These are phyloP conservation scores for Chironomus tentans DNA, from an alignment of 2,888 invertebrate genomes.

Conservation along the genomic window DNA sequence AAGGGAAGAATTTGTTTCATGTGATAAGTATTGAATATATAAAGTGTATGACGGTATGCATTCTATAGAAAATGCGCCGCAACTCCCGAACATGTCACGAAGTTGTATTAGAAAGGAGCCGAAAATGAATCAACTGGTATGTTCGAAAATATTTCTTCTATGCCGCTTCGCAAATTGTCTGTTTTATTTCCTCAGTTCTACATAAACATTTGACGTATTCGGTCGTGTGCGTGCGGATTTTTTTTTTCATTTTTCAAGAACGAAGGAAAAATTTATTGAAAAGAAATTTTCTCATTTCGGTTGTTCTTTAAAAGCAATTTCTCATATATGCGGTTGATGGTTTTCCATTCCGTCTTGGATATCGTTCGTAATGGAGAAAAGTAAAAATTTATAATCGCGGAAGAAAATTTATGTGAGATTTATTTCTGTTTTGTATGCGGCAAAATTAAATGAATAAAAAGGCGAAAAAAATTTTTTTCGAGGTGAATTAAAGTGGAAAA, in stretches of 20 bases:
- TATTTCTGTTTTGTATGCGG: too few relatives aligned
- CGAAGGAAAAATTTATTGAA: not conserved
- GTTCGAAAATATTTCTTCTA: constrained; percentile 12
- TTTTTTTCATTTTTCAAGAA: not conserved
- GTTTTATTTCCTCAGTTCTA: constrained; percentile 1
- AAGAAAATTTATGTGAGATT: too few relatives aligned
- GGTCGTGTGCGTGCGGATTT: constrained; percentile 13
- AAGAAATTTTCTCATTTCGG: not conserved
- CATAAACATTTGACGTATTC: constrained; percentile 2
- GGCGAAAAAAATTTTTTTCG: too few relatives aligned
- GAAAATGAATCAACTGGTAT: constrained; percentile 24
- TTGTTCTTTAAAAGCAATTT: too few relatives aligned
- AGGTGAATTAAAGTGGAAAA: too few relatives aligned
- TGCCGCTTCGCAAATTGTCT: not conserved
- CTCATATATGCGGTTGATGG: too few relatives aligned
- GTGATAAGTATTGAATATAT: too few relatives aligned
- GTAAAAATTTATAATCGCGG: too few relatives aligned
- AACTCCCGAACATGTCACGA: not conserved
- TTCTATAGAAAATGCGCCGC: not conserved
- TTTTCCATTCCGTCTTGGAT: too few relatives aligned
- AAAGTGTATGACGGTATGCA: not conserved
- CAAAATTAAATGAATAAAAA: too few relatives aligned
- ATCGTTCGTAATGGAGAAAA: too few relatives aligned
- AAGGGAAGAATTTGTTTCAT: not conserved
- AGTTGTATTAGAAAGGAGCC: not conserved